Evolutionary conservation across 2,797 vertebrate species (phyloP), one percentile per base, ranked within the genome.

Genomic region (Clarias pachynema): DNA sequence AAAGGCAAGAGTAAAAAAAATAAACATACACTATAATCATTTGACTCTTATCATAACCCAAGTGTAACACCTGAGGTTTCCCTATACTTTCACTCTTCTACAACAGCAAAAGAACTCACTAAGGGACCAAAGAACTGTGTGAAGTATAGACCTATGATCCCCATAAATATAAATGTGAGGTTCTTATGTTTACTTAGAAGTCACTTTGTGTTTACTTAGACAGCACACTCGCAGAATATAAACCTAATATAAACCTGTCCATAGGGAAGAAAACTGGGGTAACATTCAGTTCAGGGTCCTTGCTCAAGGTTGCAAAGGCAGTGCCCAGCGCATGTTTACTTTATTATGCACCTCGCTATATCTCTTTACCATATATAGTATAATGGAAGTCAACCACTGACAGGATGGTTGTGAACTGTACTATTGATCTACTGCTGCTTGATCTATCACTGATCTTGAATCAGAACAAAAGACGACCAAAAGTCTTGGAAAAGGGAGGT

Each of bases 121-220:
- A 26, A 44, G 37, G 10, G 5, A 20, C n/a, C 6, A 80, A 80
- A 66, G 59, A 9, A 29, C 40, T 18, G 24, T 65, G 34, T 65
- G 59, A 80, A 80, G 60, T 49, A 53, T 49, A 63, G 56, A 77
- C 20, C 69, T 44, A 40, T 73, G 70, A 49, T 9, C 40, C n/a
- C 40, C 44, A 53, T 63, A 72, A 44, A 72, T 44, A 72, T 72
- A n/a, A 72, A 44, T 69, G 12, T 49, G 15, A 26, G 24, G 63
- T 63, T 56, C 14, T 26, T 29, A 0, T 18, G 14, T 26, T 73
- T 74, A 29, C 44, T 74, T 29, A 9, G 15, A 18, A 74, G n/a
- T 29, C 12, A 9, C 29, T 74, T 56, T 56, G 16, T 74, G 44
- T 53, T 74, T 53, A 56, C 44, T 74, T 53, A 5, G 12, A 44